phyloP scores from a whole-genome alignment of 2,888 invertebrate species.

The Rhodophaea formosa region DNA sequence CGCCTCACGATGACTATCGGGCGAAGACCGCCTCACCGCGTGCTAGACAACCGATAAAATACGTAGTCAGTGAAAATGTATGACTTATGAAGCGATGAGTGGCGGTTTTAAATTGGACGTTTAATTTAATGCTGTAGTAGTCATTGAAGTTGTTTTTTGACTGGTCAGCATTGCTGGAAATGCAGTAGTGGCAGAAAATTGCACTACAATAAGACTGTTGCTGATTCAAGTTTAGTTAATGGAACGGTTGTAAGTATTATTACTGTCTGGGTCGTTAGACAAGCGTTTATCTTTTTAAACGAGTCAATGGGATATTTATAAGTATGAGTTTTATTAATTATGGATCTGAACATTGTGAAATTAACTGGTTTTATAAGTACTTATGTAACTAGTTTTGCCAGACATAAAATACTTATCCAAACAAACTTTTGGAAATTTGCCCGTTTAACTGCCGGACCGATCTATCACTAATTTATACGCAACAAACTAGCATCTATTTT shows the following conservation, averaged over 20 bases:
- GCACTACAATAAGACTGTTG: background rate
- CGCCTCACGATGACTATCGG: constrained; percentile 68
- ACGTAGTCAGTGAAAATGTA: constrained; percentile 48
- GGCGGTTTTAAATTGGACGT: constrained; percentile 55
- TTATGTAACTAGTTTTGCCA: no score
- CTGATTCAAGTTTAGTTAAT: background rate
- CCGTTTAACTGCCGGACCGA: no score
- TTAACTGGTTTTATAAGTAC: no score
- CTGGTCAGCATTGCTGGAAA: background rate
- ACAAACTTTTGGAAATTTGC: no score
- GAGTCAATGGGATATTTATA: background rate
- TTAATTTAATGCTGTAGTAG: constrained; percentile 37
- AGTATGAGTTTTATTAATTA: no score
- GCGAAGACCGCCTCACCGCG: constrained; percentile 58
- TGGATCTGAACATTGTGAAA: no score
- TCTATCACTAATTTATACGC: no score
- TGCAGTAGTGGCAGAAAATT: background rate
- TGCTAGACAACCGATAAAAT: constrained; percentile 57
- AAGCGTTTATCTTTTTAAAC: background rate
- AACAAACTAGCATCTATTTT: no score
- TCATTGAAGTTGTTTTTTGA: constrained; percentile 25
- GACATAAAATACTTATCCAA: no score
- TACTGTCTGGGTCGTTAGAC: background rate
- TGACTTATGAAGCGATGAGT: constrained; percentile 61
- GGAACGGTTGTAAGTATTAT: background rate